Evolutionary conservation across 2,888 invertebrate genomes (phyloP).

Genomic region (Synanthedon andrenaeformis): DNA sequence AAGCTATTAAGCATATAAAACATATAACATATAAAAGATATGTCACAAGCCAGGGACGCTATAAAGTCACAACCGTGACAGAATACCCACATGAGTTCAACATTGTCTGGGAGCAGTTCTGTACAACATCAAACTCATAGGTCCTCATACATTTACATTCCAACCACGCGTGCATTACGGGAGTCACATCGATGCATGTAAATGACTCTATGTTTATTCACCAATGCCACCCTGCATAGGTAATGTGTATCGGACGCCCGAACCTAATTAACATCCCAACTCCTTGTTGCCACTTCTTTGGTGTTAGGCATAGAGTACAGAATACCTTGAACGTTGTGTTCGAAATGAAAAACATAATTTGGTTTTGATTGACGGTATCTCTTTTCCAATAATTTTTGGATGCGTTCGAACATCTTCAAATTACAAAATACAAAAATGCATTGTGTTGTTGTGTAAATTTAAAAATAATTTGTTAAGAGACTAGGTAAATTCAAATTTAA

Average conservation of each 20-base stretch:
- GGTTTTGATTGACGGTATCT: constrained; percentile 40
- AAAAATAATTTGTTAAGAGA: too few species aligned
- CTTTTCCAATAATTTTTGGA: constrained; percentile 60
- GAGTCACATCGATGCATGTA: constrained; percentile 64
- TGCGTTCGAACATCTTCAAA: constrained; percentile 34
- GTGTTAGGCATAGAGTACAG: constrained; percentile 21
- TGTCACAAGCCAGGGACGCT: constrained; percentile 8
- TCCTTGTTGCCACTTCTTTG: not conserved
- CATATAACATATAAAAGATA: too few species aligned
- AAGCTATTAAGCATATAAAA: too few species aligned
- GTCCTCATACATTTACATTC: constrained; percentile 56
- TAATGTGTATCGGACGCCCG: constrained; percentile 34
- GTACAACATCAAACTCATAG: constrained; percentile 31
- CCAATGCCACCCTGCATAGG: constrained; percentile 57
- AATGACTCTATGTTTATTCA: constrained; percentile 65
- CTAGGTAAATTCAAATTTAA: too few species aligned
- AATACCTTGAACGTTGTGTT: constrained; percentile 14
- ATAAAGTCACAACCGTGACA: constrained; percentile 12
- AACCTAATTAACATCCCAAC: not conserved
- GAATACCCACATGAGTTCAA: constrained; percentile 2
- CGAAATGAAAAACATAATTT: constrained; percentile 37
- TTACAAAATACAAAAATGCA: constrained; percentile 35
- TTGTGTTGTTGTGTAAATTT: too few species aligned
- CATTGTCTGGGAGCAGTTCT: constrained; percentile 24
- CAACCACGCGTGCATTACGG: constrained; percentile 58